These are phyloP conservation scores for Megaceryle maxima DNA, from an alignment of 2,113 vertebrate species.

Conservation along the genomic window DNA sequence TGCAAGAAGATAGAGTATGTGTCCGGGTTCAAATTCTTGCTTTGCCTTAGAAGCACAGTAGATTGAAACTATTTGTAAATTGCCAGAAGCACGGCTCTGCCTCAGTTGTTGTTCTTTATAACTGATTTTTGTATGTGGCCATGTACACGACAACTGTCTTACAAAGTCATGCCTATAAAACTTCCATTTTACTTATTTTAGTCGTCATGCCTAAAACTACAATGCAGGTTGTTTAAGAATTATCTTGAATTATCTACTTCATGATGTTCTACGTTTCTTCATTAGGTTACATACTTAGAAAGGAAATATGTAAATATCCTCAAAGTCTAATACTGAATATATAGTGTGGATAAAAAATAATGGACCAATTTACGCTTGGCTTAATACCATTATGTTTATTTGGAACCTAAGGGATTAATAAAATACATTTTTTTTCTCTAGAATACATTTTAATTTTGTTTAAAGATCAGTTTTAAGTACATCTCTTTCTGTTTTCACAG, in stretches of 20 bases:
- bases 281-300: background rate
- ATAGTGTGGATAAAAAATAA: background rate
- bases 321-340: background rate
- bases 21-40: background rate
- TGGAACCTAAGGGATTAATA: background rate
- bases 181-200: background rate
- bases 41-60: background rate
- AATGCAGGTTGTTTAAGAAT: background rate
- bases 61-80: background rate
- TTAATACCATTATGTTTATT: background rate
- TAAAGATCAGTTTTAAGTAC: background rate
- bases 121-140: background rate
- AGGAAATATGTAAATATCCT: background rate
- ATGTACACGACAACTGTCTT: background rate
- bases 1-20: accelerated
- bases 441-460: background rate
- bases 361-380: background rate
- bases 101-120: background rate
- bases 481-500: background rate
- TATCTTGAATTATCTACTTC: background rate
- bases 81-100: background rate
- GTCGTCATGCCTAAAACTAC: background rate
- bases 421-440: background rate
- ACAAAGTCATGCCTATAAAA: background rate
- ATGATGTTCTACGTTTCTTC: background rate